Conservation (phyloP, 2,888 invertebrate genomes). For the Neelides folsomi region DNA sequence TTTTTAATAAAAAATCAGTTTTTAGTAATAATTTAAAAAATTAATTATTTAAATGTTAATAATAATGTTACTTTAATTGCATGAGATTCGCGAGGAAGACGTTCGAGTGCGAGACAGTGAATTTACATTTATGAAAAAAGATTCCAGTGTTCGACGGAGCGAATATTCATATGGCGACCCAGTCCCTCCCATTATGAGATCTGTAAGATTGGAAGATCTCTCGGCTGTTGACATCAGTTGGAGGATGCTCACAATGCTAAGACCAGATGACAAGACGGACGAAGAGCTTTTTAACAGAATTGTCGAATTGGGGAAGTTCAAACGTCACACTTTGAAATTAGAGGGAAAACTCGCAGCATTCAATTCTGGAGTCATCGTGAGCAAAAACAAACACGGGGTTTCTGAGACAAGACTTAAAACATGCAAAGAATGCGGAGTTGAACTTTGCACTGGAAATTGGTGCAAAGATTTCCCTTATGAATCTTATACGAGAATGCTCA, state of each 20-base stretch:
- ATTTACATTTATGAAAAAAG: slow-evolving; percentile 54
- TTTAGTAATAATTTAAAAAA: no score
- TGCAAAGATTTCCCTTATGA: slow-evolving; percentile 49
- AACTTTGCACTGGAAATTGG: slow-evolving; percentile 56
- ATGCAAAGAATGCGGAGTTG: slow-evolving; percentile 70
- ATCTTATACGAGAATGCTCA: slow-evolving; percentile 41
- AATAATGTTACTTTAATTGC: background rate
- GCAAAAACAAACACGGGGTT: slow-evolving; percentile 25
- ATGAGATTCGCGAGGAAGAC: slow-evolving; percentile 58
- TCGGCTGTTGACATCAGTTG: slow-evolving; percentile 78
- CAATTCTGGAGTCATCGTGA: slow-evolving; percentile 19
- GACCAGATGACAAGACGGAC: slow-evolving; percentile 69
- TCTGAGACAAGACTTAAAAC: slow-evolving; percentile 26
- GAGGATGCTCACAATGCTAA: slow-evolving; percentile 78
- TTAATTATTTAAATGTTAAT: no score
- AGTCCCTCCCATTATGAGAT: slow-evolving; percentile 66
- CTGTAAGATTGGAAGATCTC: slow-evolving; percentile 58
- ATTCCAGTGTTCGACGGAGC: slow-evolving; percentile 49
- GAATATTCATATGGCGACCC: slow-evolving; percentile 58
- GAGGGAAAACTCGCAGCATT: slow-evolving; percentile 22
- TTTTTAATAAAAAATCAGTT: no score
- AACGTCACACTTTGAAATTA: slow-evolving; percentile 17
- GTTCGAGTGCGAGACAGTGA: slow-evolving; percentile 57
- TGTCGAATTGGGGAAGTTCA: slow-evolving; percentile 29
- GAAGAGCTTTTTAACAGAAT: slow-evolving; percentile 72